Percentiles rank a stretch among this genome's conserved stretches.
phyloP scores from a whole-genome alignment of 2,888 invertebrate species.

The Toxonevra muliebris region DNA sequence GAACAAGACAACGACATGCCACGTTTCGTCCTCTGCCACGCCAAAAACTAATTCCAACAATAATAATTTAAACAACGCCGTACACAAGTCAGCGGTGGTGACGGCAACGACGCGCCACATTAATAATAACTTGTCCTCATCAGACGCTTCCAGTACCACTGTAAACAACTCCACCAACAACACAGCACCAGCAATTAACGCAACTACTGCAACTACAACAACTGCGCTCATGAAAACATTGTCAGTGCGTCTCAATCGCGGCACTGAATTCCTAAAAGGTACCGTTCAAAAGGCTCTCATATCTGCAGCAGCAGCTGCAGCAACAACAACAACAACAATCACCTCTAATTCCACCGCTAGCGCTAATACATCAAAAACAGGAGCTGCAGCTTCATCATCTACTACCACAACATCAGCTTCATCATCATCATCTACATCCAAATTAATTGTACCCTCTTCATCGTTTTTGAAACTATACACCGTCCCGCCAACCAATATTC shows the following conservation, averaged over 20 bases:
- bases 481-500: constrained; percentile 56
- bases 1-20: constrained; percentile 22
- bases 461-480: constrained; percentile 50
- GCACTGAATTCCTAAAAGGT: constrained; percentile 59
- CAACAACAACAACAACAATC: constrained; percentile 43
- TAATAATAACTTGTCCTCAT: constrained; percentile 44
- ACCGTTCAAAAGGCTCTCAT: constrained; percentile 65
- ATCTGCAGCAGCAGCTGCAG: constrained; percentile 12
- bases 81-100: too few species aligned
- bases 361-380: constrained; percentile 33
- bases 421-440: constrained; percentile 16
- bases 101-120: not conserved
- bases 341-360: constrained; percentile 24
- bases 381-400: constrained; percentile 24
- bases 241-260: constrained; percentile 59
- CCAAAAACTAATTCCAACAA: constrained; percentile 21
- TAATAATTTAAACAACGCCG: not conserved
- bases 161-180: constrained; percentile 32
- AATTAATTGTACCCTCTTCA: constrained; percentile 33
- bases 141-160: constrained; percentile 46
- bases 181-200: constrained; percentile 32
- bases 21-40: constrained; percentile 22
- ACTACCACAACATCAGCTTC: constrained; percentile 33
- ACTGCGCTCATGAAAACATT: constrained; percentile 54
- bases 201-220: constrained; percentile 34